phyloP scores from a whole-genome alignment of 35 echinoderm and acorn worm genomes.

The Patiria miniata region DNA sequence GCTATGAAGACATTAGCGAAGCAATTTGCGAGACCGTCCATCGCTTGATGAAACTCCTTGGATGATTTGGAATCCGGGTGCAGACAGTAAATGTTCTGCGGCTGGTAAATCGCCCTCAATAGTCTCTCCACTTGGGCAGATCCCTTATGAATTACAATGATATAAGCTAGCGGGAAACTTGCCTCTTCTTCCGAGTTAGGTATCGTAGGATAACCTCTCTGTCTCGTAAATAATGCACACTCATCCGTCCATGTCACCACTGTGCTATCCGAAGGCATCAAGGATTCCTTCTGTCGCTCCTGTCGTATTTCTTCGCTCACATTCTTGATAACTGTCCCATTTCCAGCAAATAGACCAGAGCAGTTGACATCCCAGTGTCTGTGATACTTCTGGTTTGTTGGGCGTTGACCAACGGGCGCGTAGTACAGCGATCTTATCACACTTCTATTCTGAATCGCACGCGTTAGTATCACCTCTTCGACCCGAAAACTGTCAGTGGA shows the following conservation, averaged over 20 bases:
- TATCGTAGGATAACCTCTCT: conserved; percentile 7
- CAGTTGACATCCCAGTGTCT: conserved; percentile 50
- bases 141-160: conserved; percentile 40
- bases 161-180: conserved; percentile 63
- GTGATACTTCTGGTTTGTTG: too few species aligned
- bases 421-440: too few species aligned
- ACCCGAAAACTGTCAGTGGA: too few species aligned
- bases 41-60: conserved; percentile 34
- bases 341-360: conserved; percentile 12
- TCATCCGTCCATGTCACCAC: conserved; percentile 22
- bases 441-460: too few species aligned
- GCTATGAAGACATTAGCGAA: conserved; percentile 76
- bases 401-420: too few species aligned
- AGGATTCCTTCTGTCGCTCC: background rate
- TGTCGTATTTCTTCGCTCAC: background rate
- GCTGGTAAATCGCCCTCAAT: conserved; percentile 64
- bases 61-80: conserved; percentile 65
- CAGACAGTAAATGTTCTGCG: conserved; percentile 79
- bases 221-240: conserved; percentile 7
- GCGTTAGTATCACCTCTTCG: too few species aligned
- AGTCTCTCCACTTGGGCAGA: conserved; percentile 63
- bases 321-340: background rate
- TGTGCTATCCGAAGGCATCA: background rate
- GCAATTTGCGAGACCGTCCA: conserved; percentile 47
- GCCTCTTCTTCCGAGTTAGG: conserved; percentile 52